phyloP scores from a whole-genome alignment of 2,797 vertebrate species.

The Babyrousa celebensis region DNA sequence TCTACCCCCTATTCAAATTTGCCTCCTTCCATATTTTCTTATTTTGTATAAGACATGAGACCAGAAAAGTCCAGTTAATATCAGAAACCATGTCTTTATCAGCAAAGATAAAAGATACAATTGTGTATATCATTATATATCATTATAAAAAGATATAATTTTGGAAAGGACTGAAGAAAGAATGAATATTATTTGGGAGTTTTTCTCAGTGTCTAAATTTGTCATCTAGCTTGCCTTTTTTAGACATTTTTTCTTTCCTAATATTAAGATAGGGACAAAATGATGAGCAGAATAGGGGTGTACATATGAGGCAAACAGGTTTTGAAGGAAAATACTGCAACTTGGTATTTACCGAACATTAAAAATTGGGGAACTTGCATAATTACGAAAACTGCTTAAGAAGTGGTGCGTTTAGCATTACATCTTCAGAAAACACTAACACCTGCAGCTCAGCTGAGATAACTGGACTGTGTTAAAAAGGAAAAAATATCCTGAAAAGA shows the following conservation, averaged over 20 bases:
- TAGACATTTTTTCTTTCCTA: not conserved
- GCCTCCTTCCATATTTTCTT: not conserved
- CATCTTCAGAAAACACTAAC: not conserved
- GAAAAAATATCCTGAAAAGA: not conserved
- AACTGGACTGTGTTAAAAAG: not conserved
- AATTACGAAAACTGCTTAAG: not conserved
- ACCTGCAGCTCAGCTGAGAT: not conserved
- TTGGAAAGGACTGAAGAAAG: not conserved
- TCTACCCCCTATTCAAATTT: not conserved
- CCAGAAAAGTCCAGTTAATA: not conserved
- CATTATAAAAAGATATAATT: not conserved
- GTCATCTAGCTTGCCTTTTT: not conserved
- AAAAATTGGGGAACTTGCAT: not conserved
- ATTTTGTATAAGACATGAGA: not conserved
- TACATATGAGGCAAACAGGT: not conserved
- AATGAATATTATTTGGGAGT: not conserved
- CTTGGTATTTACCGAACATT: constrained; percentile 25
- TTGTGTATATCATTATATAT: not conserved
- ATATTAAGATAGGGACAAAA: not conserved
- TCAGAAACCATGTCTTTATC: not conserved
- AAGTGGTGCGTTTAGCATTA: not conserved
- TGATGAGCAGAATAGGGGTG: not conserved
- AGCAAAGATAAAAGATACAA: not conserved
- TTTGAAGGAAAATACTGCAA: constrained; percentile 27
- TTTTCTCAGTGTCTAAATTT: constrained; percentile 18